These are phyloP conservation scores for Nymphalis polychloros DNA, from an alignment of 2,888 invertebrate species.

Conservation along the genomic window DNA sequence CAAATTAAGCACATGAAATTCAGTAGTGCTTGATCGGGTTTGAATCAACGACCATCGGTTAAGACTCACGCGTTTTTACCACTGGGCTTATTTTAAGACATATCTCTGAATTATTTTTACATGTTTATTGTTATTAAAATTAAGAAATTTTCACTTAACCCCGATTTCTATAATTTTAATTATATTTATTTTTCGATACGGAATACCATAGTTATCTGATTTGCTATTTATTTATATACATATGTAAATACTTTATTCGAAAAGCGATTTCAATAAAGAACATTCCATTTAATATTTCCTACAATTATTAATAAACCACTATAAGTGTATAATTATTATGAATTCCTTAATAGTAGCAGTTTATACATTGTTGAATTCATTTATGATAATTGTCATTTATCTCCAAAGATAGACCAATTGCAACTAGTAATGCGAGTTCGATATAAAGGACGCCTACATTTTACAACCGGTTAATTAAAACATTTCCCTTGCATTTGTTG, in stretches of 20 bases:
- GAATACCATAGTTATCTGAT: too few species aligned
- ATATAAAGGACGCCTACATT: slow-evolving; percentile 9
- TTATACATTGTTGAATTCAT: slow-evolving; percentile 22
- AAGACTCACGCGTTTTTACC: too few species aligned
- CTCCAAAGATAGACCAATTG: slow-evolving; percentile 8
- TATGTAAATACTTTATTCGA: too few species aligned
- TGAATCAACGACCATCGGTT: too few species aligned
- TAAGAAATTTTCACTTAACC: too few species aligned
- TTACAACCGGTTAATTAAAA: not conserved
- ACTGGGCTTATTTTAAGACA: too few species aligned
- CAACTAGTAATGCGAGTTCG: not conserved
- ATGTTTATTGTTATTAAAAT: too few species aligned
- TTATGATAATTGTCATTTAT: slow-evolving; percentile 24
- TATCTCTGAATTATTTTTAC: too few species aligned
- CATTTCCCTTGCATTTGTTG: slow-evolving; percentile 4
- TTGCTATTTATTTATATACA: not conserved
- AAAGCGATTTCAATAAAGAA: slow-evolving; percentile 13
- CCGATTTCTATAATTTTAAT: too few species aligned
- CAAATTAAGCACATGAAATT: too few species aligned
- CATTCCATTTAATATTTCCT: slow-evolving; percentile 14
- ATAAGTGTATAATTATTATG: slow-evolving; percentile 22
- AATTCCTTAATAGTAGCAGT: slow-evolving; percentile 13
- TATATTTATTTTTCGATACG: too few species aligned
- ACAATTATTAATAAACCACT: slow-evolving; percentile 22
- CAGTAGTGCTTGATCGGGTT: too few species aligned